A percentile compares a stretch with the other conserved stretches of the same genome.
Evolutionary conservation across 2,797 vertebrate species (phyloP).

Genomic region (Macropodus opercularis): DNA sequence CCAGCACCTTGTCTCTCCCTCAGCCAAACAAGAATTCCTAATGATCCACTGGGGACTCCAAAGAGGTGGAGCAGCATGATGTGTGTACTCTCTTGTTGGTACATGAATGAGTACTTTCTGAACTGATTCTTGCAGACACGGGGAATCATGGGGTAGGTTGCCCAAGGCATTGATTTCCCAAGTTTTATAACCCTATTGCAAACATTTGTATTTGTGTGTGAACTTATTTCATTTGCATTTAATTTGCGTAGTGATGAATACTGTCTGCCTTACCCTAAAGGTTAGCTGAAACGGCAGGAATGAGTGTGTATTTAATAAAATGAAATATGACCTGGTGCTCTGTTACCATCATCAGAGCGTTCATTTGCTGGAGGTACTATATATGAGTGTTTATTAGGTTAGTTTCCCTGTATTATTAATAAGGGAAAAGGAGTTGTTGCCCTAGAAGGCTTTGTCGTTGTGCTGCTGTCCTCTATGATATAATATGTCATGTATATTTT

Average conservation of each 20-base stretch:
- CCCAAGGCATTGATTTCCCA: neutral
- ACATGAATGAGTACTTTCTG: conserved; percentile 36
- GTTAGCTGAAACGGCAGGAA: neutral
- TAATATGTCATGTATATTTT: conserved; percentile 2
- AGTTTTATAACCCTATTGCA: neutral
- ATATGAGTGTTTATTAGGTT: conserved; percentile 36
- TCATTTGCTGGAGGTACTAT: neutral
- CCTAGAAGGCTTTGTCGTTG: conserved; percentile 22
- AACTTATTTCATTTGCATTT: too few relatives aligned
- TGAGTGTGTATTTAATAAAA: neutral
- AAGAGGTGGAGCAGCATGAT: conserved; percentile 43
- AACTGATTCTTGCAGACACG: conserved; percentile 19
- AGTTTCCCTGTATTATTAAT: conserved; percentile 26
- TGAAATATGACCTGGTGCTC: neutral
- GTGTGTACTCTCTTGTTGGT: conserved; percentile 41
- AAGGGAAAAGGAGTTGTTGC: conserved; percentile 9
- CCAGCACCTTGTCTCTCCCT: conserved; percentile 25
- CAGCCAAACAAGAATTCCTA: conserved; percentile 48
- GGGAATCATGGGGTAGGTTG: conserved; percentile 8
- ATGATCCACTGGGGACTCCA: conserved; percentile 31
- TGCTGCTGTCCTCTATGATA: conserved; percentile 7
- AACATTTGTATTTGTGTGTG: neutral
- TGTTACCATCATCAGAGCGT: neutral
- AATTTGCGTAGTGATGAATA: neutral
- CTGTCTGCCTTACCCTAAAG: neutral